Base-by-base conservation (phyloP, 53 echinoderm and acorn worm species). In the Temnopleurus reevesii region DNA sequence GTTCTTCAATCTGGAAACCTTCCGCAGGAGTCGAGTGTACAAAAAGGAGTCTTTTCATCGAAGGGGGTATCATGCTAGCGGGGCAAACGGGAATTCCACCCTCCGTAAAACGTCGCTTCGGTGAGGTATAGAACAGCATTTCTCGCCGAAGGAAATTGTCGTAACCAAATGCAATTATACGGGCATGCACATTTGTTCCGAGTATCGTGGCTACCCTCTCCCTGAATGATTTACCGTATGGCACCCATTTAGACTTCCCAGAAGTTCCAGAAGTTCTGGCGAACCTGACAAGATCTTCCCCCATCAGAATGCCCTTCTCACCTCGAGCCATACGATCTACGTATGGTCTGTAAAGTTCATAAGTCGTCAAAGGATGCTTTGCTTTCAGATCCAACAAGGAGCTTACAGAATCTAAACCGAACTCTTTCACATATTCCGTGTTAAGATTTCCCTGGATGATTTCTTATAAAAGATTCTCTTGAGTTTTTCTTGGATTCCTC, bases 181-280 rank as follows among this genome's bases (percentile, higher is more conserved):
- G 30, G 8, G 34, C 0, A 31, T 63, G 31, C 4, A 63, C 8
- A 27, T 2, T 58, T 58, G 27, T 9, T 10, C 8, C 27, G 2
- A 58, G 24, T 30, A 63, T 1, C 23, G 30, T 2, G 2, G 30
- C 4, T 15, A 31, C 30, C 9, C 8, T 58, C 8, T 24, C 12
- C 25, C 24, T 58, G 2, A 46, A 54, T 12, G 66, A 29, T 15
- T 54, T 19, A 1, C 12, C n/a, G 2, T 81, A 89, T 10, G 95
- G 95, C 12, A 93, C 56, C 45, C 21, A 76, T 57, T 93, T 93
- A 25, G 92, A 85, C 7, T 46, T 81, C 26, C 93, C 95, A 0
- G 95, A 90, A 43, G 95, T 93, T 12, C 95, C 95, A 2, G 93
- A 92, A 0, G 95, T 95, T 21, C 93, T 47, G 8, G 83, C 85